A percentile compares a stretch with the other conserved stretches of the same genome.
Evolutionary conservation across 2,888 invertebrate species (phyloP).

Genomic region (Tiliacea aurago): DNA sequence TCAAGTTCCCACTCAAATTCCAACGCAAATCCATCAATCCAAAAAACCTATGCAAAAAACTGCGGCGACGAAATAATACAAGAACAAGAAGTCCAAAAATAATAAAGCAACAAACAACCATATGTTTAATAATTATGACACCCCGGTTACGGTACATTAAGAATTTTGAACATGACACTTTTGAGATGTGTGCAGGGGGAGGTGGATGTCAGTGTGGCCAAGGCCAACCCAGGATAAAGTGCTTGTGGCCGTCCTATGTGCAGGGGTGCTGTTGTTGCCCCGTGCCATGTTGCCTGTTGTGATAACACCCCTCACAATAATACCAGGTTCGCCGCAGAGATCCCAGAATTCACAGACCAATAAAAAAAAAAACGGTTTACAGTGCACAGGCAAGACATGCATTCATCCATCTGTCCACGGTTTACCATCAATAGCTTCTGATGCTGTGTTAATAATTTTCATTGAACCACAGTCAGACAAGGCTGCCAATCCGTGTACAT

Average conservation of each 20-base stretch:
- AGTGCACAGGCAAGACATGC: neutral
- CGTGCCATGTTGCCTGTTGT: neutral
- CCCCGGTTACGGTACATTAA: neutral
- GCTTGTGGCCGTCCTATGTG: neutral
- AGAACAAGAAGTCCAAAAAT: neutral
- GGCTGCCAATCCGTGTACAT: neutral
- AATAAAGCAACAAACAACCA: neutral
- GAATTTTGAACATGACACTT: neutral
- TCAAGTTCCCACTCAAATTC: neutral
- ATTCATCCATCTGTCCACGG: neutral
- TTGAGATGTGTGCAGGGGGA: neutral
- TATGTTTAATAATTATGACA: neutral
- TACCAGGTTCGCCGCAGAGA: neutral
- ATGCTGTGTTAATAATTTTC: neutral
- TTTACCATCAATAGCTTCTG: neutral
- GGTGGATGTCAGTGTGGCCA: constrained; percentile 1
- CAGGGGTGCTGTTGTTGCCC: constrained; percentile 1
- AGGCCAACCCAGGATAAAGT: neutral
- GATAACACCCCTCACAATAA: neutral
- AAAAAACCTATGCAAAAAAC: too few relatives aligned
- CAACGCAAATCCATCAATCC: neutral
- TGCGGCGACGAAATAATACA: neutral
- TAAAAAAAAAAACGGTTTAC: neutral
- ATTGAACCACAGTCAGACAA: neutral
- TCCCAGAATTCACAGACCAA: neutral